Conservation (phyloP, 2,888 invertebrate species). For the Leptopilina syphax region DNA sequence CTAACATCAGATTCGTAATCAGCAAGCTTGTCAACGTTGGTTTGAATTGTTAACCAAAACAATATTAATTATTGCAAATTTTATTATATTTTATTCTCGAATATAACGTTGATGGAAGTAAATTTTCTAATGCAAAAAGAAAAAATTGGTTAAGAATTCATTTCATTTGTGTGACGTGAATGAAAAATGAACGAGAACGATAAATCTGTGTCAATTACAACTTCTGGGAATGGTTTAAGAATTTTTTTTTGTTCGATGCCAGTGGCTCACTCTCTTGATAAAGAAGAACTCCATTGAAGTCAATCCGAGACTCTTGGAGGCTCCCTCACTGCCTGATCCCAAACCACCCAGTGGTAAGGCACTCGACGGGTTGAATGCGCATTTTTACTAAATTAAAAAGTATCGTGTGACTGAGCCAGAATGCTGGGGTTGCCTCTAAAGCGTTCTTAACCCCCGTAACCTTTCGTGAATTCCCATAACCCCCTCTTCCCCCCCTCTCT, state of each 20-base stretch:
- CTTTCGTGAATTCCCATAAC: conserved; percentile 59
- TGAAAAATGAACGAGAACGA: conserved; percentile 56
- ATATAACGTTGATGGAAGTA: too few species aligned
- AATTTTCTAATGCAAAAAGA: background rate
- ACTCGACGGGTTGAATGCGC: conserved; percentile 73
- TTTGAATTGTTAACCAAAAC: too few species aligned
- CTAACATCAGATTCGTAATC: too few species aligned
- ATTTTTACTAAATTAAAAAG: conserved; percentile 77
- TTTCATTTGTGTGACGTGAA: conserved; percentile 38
- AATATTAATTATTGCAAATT: too few species aligned
- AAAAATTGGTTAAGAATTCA: background rate
- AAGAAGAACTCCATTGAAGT: conserved; percentile 65
- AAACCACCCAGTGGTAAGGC: conserved; percentile 56
- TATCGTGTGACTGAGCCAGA: conserved; percentile 74
- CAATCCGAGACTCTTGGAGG: conserved; percentile 50
- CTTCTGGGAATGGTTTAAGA: conserved; percentile 59
- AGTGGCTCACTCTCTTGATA: conserved; percentile 44
- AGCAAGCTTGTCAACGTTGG: too few species aligned
- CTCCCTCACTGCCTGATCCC: conserved; percentile 45
- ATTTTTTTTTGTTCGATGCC: conserved; percentile 27
- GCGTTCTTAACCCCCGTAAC: conserved; percentile 69
- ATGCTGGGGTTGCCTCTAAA: conserved; percentile 68
- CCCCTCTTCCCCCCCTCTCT: conserved; percentile 56
- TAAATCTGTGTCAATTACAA: conserved; percentile 66
- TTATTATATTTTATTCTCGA: background rate